Base-by-base conservation (phyloP, 2,888 invertebrate genomes). In the Cephus rjabovi region DNA sequence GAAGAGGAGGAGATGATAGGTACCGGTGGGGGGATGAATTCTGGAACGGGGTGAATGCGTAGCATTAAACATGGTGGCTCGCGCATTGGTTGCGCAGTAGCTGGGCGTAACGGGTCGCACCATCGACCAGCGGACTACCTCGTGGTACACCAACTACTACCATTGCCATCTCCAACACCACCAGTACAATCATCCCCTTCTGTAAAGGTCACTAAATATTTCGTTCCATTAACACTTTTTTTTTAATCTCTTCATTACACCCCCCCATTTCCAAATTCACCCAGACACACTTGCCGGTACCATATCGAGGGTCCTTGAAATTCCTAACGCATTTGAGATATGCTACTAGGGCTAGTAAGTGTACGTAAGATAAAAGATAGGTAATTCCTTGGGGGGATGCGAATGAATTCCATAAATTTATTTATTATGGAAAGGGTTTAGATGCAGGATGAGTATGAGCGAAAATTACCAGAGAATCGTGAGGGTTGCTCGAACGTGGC, bases 51-150 rank as follows among this genome's bases (percentile, higher is more conserved):
- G 84, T 83, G 84, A 87, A 86, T 87, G 86, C 84, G 84, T 83
- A 83, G 85, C 83, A 87, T 87, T 86, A 87, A 87, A 87, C 87
- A 87, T 86, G 86, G 85, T 85, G 85, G 84, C 84, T 83, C 87
- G 85, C 84, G 84, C 86, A 86, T 87, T 85, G 85, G 85, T 85
- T 87, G 87, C 84, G 83, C 86, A 86, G 87, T 87, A 84, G 82
- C 84, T 87, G 85, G 87, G 83, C 86, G 85, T 84, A 84, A 86
- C 84, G 83, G 84, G 81, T 84, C 81, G 84, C 81, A 86, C 82
- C 84, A 87, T 87, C 86, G 86, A 87, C 84, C 87, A 85, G 81
- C 80, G 80, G 82, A 85, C 83, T 83, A 82, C 82, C 82, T 80
- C 79, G 81, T 85, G 80, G 86, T 84, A 83, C 82, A 85, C 86